Base-by-base conservation (phyloP, 2,888 invertebrate genomes). In the Oligia latruncula region DNA sequence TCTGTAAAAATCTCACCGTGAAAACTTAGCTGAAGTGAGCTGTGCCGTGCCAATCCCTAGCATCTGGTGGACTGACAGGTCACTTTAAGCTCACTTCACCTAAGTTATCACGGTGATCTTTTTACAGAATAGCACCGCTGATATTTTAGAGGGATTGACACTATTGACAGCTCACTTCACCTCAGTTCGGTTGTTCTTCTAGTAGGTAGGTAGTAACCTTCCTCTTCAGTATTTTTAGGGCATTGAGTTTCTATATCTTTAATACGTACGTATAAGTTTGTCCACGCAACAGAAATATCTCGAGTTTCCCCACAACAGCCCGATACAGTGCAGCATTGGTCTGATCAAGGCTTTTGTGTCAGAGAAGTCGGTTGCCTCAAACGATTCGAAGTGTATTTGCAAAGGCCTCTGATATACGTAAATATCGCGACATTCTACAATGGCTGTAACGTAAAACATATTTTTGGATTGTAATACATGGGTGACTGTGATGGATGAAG, bases 351-450 rank as follows among this genome's bases (percentile, higher is more conserved):
- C 74, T 78, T 97, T 97, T 1, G 97, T 94, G 76, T 98, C 98
- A 17, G 97, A 93, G 90, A 99, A 98, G 74, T 98, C 98, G 0
- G 97, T 97, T 13, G 97, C 97, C 90, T 99, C 98, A 82, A 99
- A 97, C 29, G 96, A 97, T 83, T 98, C 98, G 88, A 99, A 97
- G 85, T 98, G 97, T 73, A 95, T 78, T 82, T 97, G 96, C 89
- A 99, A 92, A 1, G 99, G 98, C 89, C 97, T 98, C 90, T 99
- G 96, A 92, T 98, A 98, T 23, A 98, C 96, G 83, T 97, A 98
- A 84, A 99, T 98, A 92, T 99, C 99, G 77, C 98, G 97, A 8
- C 99, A 98, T 95, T 99, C 99, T 2, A 98, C 97, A 71, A 99
- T 97, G 20, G 98, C 98, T 97, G 95, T 83, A 93, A 93, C 49